Base-by-base conservation (phyloP, 2,888 invertebrate species). In the Rhaphigaster nebulosa region DNA sequence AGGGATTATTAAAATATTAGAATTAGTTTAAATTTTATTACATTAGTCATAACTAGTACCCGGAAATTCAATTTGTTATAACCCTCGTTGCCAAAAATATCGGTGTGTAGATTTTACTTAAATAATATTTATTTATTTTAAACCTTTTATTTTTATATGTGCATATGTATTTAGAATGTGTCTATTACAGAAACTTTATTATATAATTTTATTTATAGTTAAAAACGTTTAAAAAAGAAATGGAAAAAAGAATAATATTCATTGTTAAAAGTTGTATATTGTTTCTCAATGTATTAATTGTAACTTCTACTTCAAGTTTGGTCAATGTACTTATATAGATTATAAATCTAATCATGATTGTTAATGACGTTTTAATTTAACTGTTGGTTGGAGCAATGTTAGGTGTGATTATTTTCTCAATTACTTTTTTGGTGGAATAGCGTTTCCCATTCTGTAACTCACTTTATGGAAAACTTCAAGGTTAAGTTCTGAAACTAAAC, bases 1-100 rank as follows among this genome's bases (percentile, higher is more conserved):
- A 94, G 98, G 98, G 89, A 96, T 97, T 92, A 98, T 98, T 93
- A 98, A 98, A 94, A 96, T 98, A 93, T 94, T 97, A 91, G 97
- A 97, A 94, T 94, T 97, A 88, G 92, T 92, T 56, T 92, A 91
- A 91, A 41, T 38, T 50, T 50, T 76, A 50, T 45, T 88, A 60
- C 10, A 54, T 88, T 88, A 88, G 88, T 88, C 88, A n/a, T 60
- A 60, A 23, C 54, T 60, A 88, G 60, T 38, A 65, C n/a, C 56
- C 60, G n/a, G 12, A 88, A 88, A 88, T 60, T 60, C 41, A 60
- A 88, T 88, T 41, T 60, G 26, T 88, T 87, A 54, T 26, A 60
- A 88, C 41, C 88, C 88, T 60, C 41, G 60, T 88, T 88, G 88
- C 88, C 88, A 88, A 88, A 88, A 60, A 88, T 60, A 60, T 88